A percentile compares a stretch with the other conserved stretches of the same genome.
phyloP scores from a whole-genome alignment of 2,888 invertebrate genomes.

The Orthosia gothica region DNA sequence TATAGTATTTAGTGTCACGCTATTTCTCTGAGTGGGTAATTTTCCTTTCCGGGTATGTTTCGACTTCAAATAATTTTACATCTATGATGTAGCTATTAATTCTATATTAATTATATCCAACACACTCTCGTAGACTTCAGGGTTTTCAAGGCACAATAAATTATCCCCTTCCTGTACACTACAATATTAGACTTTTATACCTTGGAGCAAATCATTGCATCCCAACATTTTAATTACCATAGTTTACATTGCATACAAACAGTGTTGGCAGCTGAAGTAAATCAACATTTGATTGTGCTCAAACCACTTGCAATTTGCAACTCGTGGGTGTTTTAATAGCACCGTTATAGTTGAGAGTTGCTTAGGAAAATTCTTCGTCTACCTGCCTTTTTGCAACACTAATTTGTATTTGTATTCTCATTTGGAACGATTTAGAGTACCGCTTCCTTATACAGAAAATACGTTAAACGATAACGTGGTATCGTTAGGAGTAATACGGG shows the following conservation, averaged over 20 bases:
- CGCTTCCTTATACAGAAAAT: slow-evolving; percentile 52
- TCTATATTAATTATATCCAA: slow-evolving; percentile 24
- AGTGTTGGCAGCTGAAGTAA: slow-evolving; percentile 86
- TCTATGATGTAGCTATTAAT: slow-evolving; percentile 20
- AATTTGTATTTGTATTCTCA: slow-evolving; percentile 72
- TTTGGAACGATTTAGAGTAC: slow-evolving; percentile 57
- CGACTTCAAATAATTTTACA: slow-evolving; percentile 46
- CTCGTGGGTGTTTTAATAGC: slow-evolving; percentile 90
- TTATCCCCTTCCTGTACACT: slow-evolving; percentile 3
- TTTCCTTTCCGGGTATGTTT: slow-evolving; percentile 37
- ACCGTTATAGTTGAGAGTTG: slow-evolving; percentile 87
- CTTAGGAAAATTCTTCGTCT: slow-evolving; percentile 86
- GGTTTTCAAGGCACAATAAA: slow-evolving; percentile 20
- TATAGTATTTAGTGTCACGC: slow-evolving; percentile 47
- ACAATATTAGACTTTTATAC: slow-evolving; percentile 24
- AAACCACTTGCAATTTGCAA: slow-evolving; percentile 89
- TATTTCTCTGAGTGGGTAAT: slow-evolving; percentile 35
- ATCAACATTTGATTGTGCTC: slow-evolving; percentile 90
- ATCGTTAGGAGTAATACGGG: slow-evolving; percentile 42
- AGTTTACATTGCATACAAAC: slow-evolving; percentile 87
- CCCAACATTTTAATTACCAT: slow-evolving; percentile 65
- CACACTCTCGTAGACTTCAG: background rate
- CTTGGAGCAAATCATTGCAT: slow-evolving; percentile 42
- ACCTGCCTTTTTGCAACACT: slow-evolving; percentile 78
- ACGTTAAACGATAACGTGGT: slow-evolving; percentile 36